A percentile compares a stretch with the other conserved stretches of the same genome.
These are phyloP conservation scores for Pseudeuparius sepicola DNA, from an alignment of 2,888 invertebrate genomes.

Conservation along the genomic window DNA sequence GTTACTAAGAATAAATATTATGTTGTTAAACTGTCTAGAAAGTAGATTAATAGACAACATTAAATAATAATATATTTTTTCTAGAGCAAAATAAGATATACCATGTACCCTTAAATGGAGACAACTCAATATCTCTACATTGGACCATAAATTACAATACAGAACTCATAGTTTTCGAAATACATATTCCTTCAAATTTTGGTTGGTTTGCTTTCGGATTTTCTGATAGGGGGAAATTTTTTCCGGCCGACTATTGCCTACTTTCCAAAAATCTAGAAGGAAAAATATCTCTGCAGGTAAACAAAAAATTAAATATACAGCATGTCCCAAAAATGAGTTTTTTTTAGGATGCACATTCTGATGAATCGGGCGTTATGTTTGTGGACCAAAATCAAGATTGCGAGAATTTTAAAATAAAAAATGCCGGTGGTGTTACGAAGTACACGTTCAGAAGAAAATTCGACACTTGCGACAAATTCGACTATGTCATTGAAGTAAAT, in stretches of 20 bases:
- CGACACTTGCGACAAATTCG: conserved; percentile 72
- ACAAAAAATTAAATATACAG: conserved; percentile 3
- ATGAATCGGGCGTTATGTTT: conserved; percentile 53
- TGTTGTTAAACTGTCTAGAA: no score
- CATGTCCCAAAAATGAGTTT: conserved; percentile 1
- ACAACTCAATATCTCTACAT: conserved; percentile 36
- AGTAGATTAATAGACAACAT: no score
- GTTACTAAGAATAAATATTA: no score
- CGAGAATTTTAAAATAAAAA: conserved; percentile 44
- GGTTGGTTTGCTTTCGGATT: conserved; percentile 80
- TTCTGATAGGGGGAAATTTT: conserved; percentile 66
- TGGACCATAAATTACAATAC: conserved; percentile 42
- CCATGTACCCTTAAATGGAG: conserved; percentile 36
- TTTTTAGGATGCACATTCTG: conserved; percentile 62
- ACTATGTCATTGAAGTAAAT: conserved; percentile 65
- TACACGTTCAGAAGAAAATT: conserved; percentile 70
- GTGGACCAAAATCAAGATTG: conserved; percentile 70
- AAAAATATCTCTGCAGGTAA: conserved; percentile 46
- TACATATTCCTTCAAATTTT: conserved; percentile 42
- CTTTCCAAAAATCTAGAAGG: conserved; percentile 65
- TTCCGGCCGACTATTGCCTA: conserved; percentile 72
- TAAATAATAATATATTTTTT: no score
- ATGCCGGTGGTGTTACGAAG: conserved; percentile 46
- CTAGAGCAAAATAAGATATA: conserved; percentile 31
- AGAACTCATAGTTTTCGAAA: conserved; percentile 40